Base-by-base conservation (phyloP, 2,113 vertebrate genomes). In the Oxygymnocypris stewartii region DNA sequence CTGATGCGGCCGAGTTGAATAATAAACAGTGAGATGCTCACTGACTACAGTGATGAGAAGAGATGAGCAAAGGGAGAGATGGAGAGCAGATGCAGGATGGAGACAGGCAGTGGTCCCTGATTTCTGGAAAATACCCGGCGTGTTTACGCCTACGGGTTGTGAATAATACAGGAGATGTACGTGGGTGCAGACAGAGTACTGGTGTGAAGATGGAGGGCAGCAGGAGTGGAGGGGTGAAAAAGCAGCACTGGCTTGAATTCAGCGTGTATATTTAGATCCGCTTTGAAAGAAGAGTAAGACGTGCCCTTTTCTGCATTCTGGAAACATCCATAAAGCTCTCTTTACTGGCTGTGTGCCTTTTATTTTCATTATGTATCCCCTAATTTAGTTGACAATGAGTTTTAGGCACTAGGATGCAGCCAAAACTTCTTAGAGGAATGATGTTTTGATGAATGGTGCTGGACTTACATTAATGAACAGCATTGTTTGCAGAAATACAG, bases 101-200 rank as follows among this genome's bases (percentile, higher is more conserved):
- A 78, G 20, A 49, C 28, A 84, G 81, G 54, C 77, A 80, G 25
- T 71, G 35, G 59, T 54, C 35, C 23, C 49, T 67, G 49, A 28
- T 75, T 88, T 87, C 86, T 65, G 88, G 87, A 89, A 90, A 92
- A 88, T 77, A 75, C 88, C 87, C 65, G 78, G 49, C 37, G 42
- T 79, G 76, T 61, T 81, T 81, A 83, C 87, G 69, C 92, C 92
- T 83, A 89, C 88, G 81, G 49, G 44, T 67, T 57, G 59, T 31
- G 5, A 86, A 90, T 88, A 90, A 91, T 87, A 87, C 73, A 88
- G 75, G 67, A 90, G 86, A 79, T 25, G 75, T 82, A 88, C 73
- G 40, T 2, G 73, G 74, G 61, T 90, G 86, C 83, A 86, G 73
- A 88, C 7, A 82, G 79, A 75, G 42, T 47, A 40, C 67, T 57